Evolutionary conservation across 2,888 invertebrate genomes (phyloP).

Genomic region (Aspidiotus rigidus): DNA sequence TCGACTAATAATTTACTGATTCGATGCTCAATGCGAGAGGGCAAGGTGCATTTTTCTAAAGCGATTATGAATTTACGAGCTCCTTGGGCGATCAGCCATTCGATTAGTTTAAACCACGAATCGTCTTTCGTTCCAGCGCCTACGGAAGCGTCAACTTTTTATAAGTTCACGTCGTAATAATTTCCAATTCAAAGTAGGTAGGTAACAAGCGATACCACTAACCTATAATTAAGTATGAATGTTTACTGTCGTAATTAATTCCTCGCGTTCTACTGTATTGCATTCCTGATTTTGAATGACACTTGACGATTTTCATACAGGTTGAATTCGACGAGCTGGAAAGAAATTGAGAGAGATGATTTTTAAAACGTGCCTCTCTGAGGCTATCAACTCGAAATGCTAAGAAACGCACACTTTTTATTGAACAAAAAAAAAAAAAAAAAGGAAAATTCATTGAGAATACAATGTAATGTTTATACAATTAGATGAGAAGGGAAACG

Average conservation of each 20-base stretch:
- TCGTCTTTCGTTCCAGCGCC: constrained; percentile 16
- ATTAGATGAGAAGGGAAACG: too few species aligned
- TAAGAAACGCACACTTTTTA: too few species aligned
- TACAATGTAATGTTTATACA: too few species aligned
- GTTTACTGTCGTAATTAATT: background rate
- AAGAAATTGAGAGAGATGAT: too few species aligned
- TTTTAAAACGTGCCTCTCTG: too few species aligned
- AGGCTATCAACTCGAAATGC: too few species aligned
- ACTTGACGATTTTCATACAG: background rate
- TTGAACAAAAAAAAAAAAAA: too few species aligned
- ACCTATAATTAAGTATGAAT: background rate
- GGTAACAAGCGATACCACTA: background rate
- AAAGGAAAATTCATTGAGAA: too few species aligned
- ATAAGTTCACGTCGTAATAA: background rate
- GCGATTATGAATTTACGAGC: constrained; percentile 34
- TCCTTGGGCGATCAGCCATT: constrained; percentile 34
- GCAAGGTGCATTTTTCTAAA: constrained; percentile 23
- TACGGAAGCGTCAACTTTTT: background rate
- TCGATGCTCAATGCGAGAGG: constrained; percentile 26
- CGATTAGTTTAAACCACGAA: constrained; percentile 29
- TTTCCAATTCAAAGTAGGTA: too few species aligned
- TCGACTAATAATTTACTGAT: constrained; percentile 32
- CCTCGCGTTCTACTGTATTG: too few species aligned
- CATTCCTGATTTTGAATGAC: background rate
- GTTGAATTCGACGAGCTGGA: too few species aligned